Percentiles rank a stretch among this genome's conserved stretches.
Evolutionary conservation across 2,113 vertebrate genomes (phyloP).

Genomic region (Upupa epops): DNA sequence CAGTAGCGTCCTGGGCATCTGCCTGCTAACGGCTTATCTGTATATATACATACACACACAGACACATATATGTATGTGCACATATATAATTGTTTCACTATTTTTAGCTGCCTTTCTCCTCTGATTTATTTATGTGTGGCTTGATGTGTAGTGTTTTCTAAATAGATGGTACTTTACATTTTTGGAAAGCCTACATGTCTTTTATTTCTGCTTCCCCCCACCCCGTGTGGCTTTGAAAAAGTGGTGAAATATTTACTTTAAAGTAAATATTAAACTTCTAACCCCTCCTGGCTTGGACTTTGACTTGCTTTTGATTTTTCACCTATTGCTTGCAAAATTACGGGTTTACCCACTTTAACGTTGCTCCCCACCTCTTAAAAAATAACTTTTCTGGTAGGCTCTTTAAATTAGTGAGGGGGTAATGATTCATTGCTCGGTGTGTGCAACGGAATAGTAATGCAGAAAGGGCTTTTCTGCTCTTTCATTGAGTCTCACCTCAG

Average conservation of each 20-base stretch:
- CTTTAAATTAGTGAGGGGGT: not conserved
- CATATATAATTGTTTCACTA: too few species aligned
- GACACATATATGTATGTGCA: not conserved
- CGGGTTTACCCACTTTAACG: not conserved
- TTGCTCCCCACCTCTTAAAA: not conserved
- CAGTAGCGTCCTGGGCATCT: too few species aligned
- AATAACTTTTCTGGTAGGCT: not conserved
- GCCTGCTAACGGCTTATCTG: not conserved
- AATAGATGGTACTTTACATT: not conserved
- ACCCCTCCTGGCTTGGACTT: not conserved
- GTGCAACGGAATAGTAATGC: not conserved
- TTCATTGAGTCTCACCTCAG: not conserved
- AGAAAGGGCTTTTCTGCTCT: not conserved
- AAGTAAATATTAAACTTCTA: conserved; percentile 34
- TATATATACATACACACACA: accelerated
- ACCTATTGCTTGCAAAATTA: not conserved
- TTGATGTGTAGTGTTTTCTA: not conserved
- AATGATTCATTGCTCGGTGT: not conserved
- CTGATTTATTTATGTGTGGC: not conserved
- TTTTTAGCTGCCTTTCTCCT: not conserved
- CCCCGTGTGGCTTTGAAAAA: not conserved
- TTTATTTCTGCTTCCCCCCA: not conserved
- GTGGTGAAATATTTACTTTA: conserved; percentile 52
- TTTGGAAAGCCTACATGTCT: not conserved
- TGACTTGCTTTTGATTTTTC: not conserved